Percentiles rank a stretch among this genome's conserved stretches.
phyloP scores from a whole-genome alignment of 2,113 vertebrate species.

The Sylvia atricapilla region DNA sequence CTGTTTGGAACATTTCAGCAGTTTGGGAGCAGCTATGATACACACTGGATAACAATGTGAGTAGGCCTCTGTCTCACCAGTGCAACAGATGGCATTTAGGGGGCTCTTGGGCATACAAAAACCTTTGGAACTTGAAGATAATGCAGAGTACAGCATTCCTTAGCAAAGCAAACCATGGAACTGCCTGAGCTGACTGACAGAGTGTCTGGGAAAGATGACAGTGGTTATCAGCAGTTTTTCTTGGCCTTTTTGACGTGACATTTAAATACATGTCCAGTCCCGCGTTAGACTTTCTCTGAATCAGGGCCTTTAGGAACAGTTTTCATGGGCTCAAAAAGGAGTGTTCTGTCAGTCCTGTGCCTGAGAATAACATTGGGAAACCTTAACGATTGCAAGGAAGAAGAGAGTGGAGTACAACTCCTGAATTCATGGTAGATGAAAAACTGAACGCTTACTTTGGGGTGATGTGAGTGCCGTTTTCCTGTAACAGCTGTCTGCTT shows the following conservation, averaged over 20 bases:
- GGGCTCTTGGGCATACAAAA: not conserved
- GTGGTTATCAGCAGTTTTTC: not conserved
- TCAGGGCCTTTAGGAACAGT: not conserved
- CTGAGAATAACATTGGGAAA: not conserved
- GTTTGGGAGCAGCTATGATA: constrained; percentile 98
- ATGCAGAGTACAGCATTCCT: not conserved
- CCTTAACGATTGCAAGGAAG: not conserved
- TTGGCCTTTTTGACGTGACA: not conserved
- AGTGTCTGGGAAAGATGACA: not conserved
- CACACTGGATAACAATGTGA: constrained; percentile 99
- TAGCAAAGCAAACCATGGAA: not conserved
- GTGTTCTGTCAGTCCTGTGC: not conserved
- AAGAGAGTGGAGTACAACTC: not conserved
- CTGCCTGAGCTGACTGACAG: not conserved
- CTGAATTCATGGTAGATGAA: not conserved
- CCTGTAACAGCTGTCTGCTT: not conserved
- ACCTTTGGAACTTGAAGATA: not conserved
- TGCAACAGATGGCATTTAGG: not conserved
- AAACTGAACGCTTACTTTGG: not conserved
- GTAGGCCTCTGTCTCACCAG: constrained; percentile 7
- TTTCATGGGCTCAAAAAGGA: not conserved
- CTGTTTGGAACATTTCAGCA: constrained; percentile 98
- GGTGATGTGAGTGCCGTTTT: not conserved
- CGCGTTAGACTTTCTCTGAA: not conserved
- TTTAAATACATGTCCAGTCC: not conserved